phyloP scores from a whole-genome alignment of 2,113 vertebrate species.

The Electrona antarctica region DNA sequence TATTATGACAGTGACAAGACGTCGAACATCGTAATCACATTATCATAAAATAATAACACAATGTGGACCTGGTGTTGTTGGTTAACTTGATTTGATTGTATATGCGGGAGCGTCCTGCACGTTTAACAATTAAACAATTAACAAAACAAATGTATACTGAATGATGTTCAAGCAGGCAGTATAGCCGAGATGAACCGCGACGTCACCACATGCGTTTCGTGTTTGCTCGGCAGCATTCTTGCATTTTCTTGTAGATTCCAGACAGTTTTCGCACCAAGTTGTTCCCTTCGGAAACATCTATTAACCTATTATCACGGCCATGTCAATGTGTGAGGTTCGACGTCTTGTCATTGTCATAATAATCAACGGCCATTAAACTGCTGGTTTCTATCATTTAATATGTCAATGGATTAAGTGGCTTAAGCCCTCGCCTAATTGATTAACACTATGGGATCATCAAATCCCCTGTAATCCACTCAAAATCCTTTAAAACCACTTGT shows the following conservation, averaged over 20 bases:
- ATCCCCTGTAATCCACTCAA: conserved; percentile 69
- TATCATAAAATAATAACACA: not conserved
- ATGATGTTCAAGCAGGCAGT: too few relatives aligned
- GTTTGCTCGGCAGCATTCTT: conserved; percentile 45
- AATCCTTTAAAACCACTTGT: conserved; percentile 60
- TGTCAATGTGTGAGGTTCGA: conserved; percentile 73
- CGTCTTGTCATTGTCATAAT: not conserved
- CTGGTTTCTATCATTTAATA: conserved; percentile 55
- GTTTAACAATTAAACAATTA: too few relatives aligned
- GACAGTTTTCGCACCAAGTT: conserved; percentile 71
- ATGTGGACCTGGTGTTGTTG: not conserved
- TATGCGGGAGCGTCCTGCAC: too few relatives aligned
- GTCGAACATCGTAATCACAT: conserved; percentile 3
- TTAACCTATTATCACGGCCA: conserved; percentile 75
- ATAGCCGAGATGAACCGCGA: not conserved
- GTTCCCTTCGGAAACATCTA: conserved; percentile 73
- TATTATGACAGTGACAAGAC: not conserved
- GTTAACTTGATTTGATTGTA: not conserved
- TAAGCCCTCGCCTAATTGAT: conserved; percentile 38
- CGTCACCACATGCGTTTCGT: not conserved
- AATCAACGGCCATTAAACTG: conserved; percentile 18
- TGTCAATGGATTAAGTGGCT: conserved; percentile 9
- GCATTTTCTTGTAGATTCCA: conserved; percentile 65
- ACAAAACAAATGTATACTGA: too few relatives aligned
- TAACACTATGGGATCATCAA: conserved; percentile 39